Percentiles rank a stretch among this genome's conserved stretches.
These are phyloP conservation scores for Excalfactoria chinensis DNA, from an alignment of 2,113 vertebrate species.

Conservation along the genomic window DNA sequence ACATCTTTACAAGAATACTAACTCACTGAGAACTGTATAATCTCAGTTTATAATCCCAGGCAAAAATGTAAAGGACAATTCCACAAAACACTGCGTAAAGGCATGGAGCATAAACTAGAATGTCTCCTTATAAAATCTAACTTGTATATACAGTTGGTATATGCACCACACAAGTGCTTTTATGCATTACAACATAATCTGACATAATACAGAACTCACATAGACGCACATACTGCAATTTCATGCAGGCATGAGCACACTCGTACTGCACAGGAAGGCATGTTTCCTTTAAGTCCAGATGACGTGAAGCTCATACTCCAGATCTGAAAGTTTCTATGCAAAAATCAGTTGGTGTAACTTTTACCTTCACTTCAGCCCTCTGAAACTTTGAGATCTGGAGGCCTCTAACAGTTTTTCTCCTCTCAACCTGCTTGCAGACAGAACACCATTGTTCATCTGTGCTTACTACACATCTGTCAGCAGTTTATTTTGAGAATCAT, in stretches of 20 bases:
- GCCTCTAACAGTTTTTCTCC: background rate
- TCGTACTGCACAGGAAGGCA: background rate
- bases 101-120: background rate
- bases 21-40: background rate
- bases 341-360: background rate
- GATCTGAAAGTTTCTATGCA: background rate
- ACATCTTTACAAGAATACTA: constrained; percentile 3
- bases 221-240: background rate
- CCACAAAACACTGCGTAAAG: background rate
- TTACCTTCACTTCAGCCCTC: background rate
- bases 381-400: background rate
- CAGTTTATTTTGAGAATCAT: background rate
- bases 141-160: background rate
- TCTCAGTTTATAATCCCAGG: background rate
- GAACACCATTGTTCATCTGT: background rate
- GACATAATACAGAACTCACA: background rate
- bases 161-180: background rate
- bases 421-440: background rate
- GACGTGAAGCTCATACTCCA: background rate
- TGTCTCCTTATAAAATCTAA: background rate
- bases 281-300: background rate
- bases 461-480: background rate
- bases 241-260: background rate
- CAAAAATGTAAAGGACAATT: background rate
- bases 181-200: background rate